Conservation (phyloP, 2,113 vertebrate genomes). For the Amazona guildingii region DNA sequence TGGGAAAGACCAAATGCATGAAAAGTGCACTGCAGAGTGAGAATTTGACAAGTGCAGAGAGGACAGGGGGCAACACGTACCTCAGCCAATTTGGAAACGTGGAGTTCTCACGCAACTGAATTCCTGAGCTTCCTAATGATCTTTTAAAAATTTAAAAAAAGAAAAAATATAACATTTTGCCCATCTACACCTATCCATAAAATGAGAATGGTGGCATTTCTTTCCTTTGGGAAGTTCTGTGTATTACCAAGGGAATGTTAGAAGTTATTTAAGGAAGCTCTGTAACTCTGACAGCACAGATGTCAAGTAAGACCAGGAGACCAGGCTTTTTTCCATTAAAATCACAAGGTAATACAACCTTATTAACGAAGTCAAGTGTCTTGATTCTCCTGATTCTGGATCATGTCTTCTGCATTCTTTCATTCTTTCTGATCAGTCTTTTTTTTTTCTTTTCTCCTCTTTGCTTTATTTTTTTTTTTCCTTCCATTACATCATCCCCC, state of each 20-base stretch:
- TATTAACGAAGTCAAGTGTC: not conserved
- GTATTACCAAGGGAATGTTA: not conserved
- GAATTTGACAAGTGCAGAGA: not conserved
- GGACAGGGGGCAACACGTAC: not conserved
- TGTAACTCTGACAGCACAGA: not conserved
- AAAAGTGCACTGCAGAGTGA: not conserved
- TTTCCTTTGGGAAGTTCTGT: not conserved
- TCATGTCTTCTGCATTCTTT: not conserved
- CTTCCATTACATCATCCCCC: rapidly evolving
- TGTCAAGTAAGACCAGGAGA: not conserved
- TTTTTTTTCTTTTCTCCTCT: not conserved
- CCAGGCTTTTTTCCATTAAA: not conserved
- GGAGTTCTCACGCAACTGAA: not conserved
- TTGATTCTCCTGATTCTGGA: not conserved
- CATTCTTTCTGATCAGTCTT: not conserved
- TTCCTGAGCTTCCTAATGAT: not conserved
- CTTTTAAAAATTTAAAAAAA: not conserved
- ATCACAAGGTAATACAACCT: not conserved
- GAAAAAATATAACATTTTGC: not conserved
- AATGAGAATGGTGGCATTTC: not conserved
- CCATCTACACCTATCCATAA: not conserved
- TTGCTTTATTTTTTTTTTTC: not conserved
- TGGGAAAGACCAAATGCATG: not conserved
- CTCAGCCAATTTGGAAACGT: not conserved
- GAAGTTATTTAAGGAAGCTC: not conserved